Percentiles rank a stretch among this genome's conserved stretches.
These are phyloP conservation scores for Apoda limacodes DNA, from an alignment of 2,888 invertebrate species.

Conservation along the genomic window DNA sequence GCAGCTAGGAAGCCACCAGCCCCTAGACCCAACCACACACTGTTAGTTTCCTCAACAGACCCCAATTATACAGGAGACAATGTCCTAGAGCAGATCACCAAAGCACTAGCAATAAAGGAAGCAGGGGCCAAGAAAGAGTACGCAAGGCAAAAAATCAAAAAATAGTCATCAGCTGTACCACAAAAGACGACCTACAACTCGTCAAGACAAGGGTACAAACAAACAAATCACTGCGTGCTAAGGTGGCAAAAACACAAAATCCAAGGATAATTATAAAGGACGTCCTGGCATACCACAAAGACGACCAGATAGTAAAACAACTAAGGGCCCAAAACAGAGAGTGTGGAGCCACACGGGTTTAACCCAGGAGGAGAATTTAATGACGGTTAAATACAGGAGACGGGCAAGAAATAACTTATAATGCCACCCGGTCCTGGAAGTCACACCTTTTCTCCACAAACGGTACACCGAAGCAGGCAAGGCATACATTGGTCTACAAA, in stretches of 20 bases:
- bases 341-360: constrained; percentile 6
- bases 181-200: constrained; percentile 4
- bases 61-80: no score
- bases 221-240: constrained; percentile 3
- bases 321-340: constrained; percentile 12
- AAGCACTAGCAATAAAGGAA: no score
- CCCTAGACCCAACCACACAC: no score
- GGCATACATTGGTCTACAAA: constrained; percentile 17
- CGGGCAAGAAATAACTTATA: constrained; percentile 17
- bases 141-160: no score
- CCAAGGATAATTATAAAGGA: constrained; percentile 9
- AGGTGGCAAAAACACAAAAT: constrained; percentile 7
- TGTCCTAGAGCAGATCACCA: no score
- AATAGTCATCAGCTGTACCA: constrained; percentile 12
- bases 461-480: constrained; percentile 9
- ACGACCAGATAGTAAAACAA: constrained; percentile 9
- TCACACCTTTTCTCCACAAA: constrained; percentile 15
- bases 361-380: neutral
- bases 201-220: constrained; percentile 3
- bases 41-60: no score
- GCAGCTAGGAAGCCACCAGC: no score
- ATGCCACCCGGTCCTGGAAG: constrained; percentile 18
- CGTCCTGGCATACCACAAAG: constrained; percentile 11
- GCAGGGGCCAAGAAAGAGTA: no score
- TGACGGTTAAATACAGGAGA: constrained; percentile 17